Evolutionary conservation across 2,888 invertebrate species (phyloP), one percentile per base, ranked within the genome.

Genomic region (Pyralis farinalis): DNA sequence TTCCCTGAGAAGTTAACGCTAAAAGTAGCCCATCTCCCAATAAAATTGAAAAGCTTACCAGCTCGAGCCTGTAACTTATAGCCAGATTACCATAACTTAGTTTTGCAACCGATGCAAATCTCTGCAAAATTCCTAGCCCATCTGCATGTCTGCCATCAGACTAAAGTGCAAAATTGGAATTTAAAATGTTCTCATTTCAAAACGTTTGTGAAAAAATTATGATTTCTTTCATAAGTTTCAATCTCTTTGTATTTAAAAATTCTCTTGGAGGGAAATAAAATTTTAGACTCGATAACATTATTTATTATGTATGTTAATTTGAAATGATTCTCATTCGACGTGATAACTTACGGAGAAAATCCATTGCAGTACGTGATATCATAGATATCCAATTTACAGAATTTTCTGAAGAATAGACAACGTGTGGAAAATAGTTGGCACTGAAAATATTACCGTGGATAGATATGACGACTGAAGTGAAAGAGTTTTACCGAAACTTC

Each of bases 101-200:
- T 76, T 78, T 74, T 68, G 77, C 73, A 68, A 68, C 68, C 59
- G 72, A 79, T 79, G 80, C 80, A 76, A 76, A 81, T 77, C 71
- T 67, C 52, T 72, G 72, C 59, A 67, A 72, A 80, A 76, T 75
- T 71, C 61, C 58, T 53, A 51, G 65, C 65, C 71, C 68, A 79
- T 81, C 77, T 81, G 74, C 77, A 74, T 70, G 75, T 68, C 70
- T 66, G 53, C 67, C 62, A 69, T 55, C 59, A 53, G 53, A 63
- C 64, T 65, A 66, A 74, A 79, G 73, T 74, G 80, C 76, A 71
- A 77, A 67, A 77, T 79, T 70, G 71, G 76, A 82, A 75, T 82
- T 78, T 76, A 65, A 78, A 78, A 82, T 76, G 60, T 64, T 67
- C 63, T 63, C 68, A 60, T 70, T 64, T 57, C 55, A 52, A 65